These are phyloP conservation scores for Lepidochrysops patricia DNA, from an alignment of 2,888 invertebrate species.

Conservation along the genomic window DNA sequence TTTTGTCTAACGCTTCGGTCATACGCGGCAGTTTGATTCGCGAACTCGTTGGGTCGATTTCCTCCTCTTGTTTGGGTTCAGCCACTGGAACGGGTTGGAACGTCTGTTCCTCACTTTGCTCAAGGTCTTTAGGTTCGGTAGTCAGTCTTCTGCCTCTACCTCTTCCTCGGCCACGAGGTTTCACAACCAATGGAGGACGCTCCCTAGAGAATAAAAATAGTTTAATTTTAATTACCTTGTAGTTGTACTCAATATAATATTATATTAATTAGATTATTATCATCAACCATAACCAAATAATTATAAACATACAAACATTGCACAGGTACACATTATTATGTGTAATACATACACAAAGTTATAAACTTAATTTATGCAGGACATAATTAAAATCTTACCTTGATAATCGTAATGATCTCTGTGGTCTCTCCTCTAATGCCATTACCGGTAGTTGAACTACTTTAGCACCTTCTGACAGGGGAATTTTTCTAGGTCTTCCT, in stretches of 20 bases:
- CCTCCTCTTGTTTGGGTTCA: slow-evolving; percentile 30
- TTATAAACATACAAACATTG: background rate
- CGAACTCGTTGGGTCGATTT: slow-evolving; percentile 61
- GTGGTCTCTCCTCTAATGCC: slow-evolving; percentile 63
- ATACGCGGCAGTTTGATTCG: slow-evolving; percentile 62
- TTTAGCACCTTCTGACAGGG: slow-evolving; percentile 50
- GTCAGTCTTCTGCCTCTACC: slow-evolving; percentile 45
- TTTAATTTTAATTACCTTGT: background rate
- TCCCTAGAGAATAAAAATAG: slow-evolving; percentile 42
- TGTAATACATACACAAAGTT: no score
- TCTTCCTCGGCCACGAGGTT: slow-evolving; percentile 53
- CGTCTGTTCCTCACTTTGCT: background rate
- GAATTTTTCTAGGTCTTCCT: slow-evolving; percentile 62
- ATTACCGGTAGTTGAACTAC: slow-evolving; percentile 45
- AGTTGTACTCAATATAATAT: background rate
- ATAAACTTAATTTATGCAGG: no score
- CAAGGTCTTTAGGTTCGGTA: slow-evolving; percentile 18
- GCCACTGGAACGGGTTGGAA: background rate
- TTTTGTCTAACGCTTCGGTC: slow-evolving; percentile 63
- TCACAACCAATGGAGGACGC: slow-evolving; percentile 49
- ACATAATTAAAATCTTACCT: slow-evolving; percentile 49
- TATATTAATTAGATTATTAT: no score
- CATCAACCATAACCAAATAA: no score
- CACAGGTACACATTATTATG: background rate
- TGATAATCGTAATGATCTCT: slow-evolving; percentile 58